phyloP scores from a whole-genome alignment of 2,888 invertebrate species.

The Sesamia inferens region DNA sequence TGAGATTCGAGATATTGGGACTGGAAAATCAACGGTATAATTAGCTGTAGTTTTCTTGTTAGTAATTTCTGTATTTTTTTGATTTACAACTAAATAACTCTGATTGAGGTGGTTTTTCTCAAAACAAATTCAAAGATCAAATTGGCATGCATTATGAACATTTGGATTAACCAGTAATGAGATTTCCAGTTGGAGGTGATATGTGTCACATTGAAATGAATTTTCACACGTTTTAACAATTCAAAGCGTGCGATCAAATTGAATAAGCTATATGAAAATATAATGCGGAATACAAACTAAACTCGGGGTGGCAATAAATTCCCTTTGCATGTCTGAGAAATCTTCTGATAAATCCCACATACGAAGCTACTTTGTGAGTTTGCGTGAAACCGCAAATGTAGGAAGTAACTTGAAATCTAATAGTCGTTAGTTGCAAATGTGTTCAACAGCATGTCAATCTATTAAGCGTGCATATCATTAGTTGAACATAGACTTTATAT shows the following conservation, averaged over 20 bases:
- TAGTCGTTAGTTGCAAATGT: constrained; percentile 65
- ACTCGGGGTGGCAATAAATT: constrained; percentile 32
- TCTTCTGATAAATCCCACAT: constrained; percentile 60
- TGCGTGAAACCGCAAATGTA: constrained; percentile 73
- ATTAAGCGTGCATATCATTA: constrained; percentile 31
- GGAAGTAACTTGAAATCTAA: constrained; percentile 74
- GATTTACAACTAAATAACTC: constrained; percentile 8
- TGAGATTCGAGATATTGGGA: constrained; percentile 23
- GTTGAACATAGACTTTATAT: constrained; percentile 26
- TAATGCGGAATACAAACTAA: constrained; percentile 32
- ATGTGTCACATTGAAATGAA: constrained; percentile 40
- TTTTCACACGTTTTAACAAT: constrained; percentile 54
- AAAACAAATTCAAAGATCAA: constrained; percentile 32
- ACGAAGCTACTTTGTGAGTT: constrained; percentile 59
- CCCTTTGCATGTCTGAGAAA: constrained; percentile 51
- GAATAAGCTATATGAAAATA: constrained; percentile 42
- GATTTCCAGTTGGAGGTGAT: constrained; percentile 21
- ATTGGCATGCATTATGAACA: constrained; percentile 43
- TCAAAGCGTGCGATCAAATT: constrained; percentile 26
- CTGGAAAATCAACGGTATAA: constrained; percentile 36
- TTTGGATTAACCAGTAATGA: constrained; percentile 51
- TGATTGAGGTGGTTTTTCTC: constrained; percentile 3
- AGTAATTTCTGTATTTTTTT: no score
- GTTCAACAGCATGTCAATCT: constrained; percentile 46
- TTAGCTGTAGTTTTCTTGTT: constrained; percentile 40